Percentiles rank a stretch among this genome's conserved stretches.
phyloP scores from a whole-genome alignment of 2,888 invertebrate genomes.

The Bunonema sp. region DNA sequence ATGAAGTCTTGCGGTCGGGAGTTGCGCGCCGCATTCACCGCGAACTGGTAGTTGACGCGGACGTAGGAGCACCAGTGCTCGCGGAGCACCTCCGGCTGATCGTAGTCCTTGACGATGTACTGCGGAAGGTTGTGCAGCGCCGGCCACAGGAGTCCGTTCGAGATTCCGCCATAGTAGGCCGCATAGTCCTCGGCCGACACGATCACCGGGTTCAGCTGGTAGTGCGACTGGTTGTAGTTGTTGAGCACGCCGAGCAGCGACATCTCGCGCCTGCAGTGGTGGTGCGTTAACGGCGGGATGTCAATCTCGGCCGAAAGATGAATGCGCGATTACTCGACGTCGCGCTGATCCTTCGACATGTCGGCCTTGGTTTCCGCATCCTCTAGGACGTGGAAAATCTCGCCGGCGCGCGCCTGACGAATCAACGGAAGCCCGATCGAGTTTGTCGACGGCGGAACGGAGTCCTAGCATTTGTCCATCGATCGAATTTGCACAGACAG shows the following conservation, averaged over 20 bases:
- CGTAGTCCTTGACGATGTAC: constrained; percentile 29
- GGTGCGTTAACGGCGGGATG: neutral
- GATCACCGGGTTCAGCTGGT: constrained; percentile 32
- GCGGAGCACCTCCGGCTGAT: constrained; percentile 17
- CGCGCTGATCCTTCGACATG: constrained; percentile 14
- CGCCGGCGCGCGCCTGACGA: constrained; percentile 25
- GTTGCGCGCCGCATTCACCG: constrained; percentile 31
- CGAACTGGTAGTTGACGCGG: constrained; percentile 32
- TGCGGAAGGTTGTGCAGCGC: constrained; percentile 31
- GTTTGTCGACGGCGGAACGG: constrained; percentile 18
- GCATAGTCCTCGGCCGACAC: constrained; percentile 28
- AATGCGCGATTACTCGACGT: constrained; percentile 25
- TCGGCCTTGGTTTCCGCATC: constrained; percentile 19
- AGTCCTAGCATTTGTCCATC: too few species aligned
- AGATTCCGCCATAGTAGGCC: constrained; percentile 33
- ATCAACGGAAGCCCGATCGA: constrained; percentile 30
- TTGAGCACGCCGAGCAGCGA: constrained; percentile 26
- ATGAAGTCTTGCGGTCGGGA: constrained; percentile 33
- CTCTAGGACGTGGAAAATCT: constrained; percentile 27
- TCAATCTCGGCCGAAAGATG: neutral
- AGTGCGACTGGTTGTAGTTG: constrained; percentile 29
- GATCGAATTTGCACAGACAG: too few species aligned
- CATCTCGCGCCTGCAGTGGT: constrained; percentile 20
- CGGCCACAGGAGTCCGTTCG: constrained; percentile 33
- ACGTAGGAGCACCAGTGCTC: constrained; percentile 35